A percentile compares a stretch with the other conserved stretches of the same genome.
Evolutionary conservation across 2,888 invertebrate genomes (phyloP).

Genomic region (Gymnoscelis rufifasciata): DNA sequence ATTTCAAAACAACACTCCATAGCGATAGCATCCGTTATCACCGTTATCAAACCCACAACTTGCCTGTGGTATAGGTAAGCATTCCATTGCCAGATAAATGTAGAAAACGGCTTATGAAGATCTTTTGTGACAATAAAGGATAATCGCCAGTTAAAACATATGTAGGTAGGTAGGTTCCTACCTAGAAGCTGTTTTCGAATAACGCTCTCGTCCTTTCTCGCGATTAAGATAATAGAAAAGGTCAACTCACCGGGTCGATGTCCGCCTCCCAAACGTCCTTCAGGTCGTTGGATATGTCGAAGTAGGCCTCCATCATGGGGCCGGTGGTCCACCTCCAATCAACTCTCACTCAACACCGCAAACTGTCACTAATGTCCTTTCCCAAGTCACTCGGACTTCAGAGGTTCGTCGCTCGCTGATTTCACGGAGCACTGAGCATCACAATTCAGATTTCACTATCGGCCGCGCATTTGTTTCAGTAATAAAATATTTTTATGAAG

Average conservation of each 20-base stretch:
- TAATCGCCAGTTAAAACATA: constrained; percentile 15
- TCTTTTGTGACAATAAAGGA: constrained; percentile 25
- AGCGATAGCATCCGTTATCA: constrained; percentile 30
- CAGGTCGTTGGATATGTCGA: constrained; percentile 85
- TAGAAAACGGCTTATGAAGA: constrained; percentile 23
- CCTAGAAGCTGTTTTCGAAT: constrained; percentile 23
- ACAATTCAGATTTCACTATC: constrained; percentile 71
- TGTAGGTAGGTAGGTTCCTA: neutral
- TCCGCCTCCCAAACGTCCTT: constrained; percentile 91
- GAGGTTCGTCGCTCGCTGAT: constrained; percentile 33
- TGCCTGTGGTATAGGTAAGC: neutral
- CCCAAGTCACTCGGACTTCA: constrained; percentile 37
- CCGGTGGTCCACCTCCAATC: constrained; percentile 49
- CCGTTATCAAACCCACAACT: constrained; percentile 27
- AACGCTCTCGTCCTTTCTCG: constrained; percentile 25
- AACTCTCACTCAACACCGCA: constrained; percentile 58
- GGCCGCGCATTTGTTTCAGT: constrained; percentile 67
- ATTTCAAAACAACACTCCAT: constrained; percentile 50
- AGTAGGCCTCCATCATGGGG: constrained; percentile 85
- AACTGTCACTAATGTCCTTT: constrained; percentile 63
- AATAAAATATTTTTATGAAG: constrained; percentile 56
- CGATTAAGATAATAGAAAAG: constrained; percentile 58
- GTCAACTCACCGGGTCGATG: constrained; percentile 88
- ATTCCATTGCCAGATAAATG: no score
- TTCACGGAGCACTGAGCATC: constrained; percentile 60